A percentile compares a stretch with the other conserved stretches of the same genome.
Conservation (phyloP, 2,888 invertebrate genomes). For the Arrhopalites spinosus region DNA sequence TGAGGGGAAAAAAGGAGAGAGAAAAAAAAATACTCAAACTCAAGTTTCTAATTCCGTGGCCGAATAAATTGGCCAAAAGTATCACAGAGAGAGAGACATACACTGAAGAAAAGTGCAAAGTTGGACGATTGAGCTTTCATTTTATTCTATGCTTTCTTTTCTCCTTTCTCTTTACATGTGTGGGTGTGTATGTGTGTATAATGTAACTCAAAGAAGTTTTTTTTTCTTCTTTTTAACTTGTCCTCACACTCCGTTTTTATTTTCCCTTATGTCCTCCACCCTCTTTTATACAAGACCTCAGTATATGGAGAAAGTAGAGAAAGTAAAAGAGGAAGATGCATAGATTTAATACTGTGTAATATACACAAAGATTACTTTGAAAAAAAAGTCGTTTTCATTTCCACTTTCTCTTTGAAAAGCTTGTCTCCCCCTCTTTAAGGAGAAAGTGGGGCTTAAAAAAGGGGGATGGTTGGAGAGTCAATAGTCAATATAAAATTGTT, state of each 20-base stretch:
- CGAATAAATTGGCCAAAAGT: conserved; percentile 22
- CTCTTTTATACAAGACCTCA: no score
- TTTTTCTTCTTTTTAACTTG: conserved; percentile 2
- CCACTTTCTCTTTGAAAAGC: no score
- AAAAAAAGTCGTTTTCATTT: no score
- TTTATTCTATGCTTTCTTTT: background rate
- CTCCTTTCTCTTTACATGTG: background rate
- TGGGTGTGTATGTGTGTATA: background rate
- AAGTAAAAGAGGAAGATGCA: no score
- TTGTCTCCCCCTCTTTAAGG: no score
- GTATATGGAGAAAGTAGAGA: no score
- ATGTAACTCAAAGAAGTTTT: background rate
- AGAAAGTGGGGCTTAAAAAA: no score
- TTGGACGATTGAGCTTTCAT: conserved; percentile 10
- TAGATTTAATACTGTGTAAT: no score
- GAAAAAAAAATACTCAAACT: background rate
- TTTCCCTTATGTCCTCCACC: background rate
- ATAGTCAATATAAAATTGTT: no score
- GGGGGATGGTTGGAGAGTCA: no score
- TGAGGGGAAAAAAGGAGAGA: background rate
- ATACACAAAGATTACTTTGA: no score
- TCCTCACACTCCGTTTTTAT: background rate
- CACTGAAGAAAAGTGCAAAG: conserved; percentile 21
- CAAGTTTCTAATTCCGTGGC: conserved; percentile 26
- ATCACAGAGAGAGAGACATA: background rate